Evolutionary conservation across 2,888 invertebrate genomes (phyloP).

Genomic region (Limnephilus lunatus): DNA sequence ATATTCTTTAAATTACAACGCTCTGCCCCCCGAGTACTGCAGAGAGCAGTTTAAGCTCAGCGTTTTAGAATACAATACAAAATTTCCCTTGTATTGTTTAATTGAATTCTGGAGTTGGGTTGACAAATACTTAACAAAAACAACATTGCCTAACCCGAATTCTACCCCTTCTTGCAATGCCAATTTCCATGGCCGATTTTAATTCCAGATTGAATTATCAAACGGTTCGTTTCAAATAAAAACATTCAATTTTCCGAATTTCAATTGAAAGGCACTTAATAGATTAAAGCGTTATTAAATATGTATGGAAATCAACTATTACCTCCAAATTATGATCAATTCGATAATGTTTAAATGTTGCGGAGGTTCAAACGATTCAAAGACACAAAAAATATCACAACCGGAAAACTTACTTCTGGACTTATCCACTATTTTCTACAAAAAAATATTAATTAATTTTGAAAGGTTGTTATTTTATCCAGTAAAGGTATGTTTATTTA

Average conservation of each 20-base stretch:
- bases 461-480: too few relatives aligned
- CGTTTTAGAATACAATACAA: conserved; percentile 44
- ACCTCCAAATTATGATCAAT: not conserved
- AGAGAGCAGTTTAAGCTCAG: not conserved
- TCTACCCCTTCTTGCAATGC: conserved; percentile 34
- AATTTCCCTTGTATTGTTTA: conserved; percentile 49
- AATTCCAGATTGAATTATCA: conserved; percentile 56
- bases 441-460: too few relatives aligned
- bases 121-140: conserved; percentile 57
- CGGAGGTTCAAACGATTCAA: not conserved
- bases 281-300: conserved; percentile 10
- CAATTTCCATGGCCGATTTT: conserved; percentile 54
- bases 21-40: not conserved
- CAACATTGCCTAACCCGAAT: conserved; percentile 47
- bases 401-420: too few relatives aligned
- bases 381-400: too few relatives aligned
- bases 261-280: conserved; percentile 29
- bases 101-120: conserved; percentile 61
- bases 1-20: not conserved
- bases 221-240: conserved; percentile 46
- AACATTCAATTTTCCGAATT: conserved; percentile 42
- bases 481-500: too few relatives aligned
- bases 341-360: not conserved
- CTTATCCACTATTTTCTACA: too few relatives aligned
- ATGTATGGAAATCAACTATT: not conserved